Base-by-base conservation (phyloP, 2,113 vertebrate genomes). In the Anarhynchus alexandrinus region DNA sequence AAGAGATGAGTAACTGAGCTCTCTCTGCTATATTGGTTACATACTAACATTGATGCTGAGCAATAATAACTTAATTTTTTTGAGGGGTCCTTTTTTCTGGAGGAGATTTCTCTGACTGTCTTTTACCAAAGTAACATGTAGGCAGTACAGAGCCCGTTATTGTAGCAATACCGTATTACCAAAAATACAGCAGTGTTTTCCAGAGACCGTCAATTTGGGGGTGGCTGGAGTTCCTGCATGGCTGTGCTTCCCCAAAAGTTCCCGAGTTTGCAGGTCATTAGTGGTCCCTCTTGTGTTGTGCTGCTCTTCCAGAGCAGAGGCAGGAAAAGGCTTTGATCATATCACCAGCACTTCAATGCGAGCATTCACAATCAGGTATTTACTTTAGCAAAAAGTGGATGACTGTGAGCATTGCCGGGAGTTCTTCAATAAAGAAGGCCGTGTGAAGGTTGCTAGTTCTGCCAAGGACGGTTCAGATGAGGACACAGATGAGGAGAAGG, bases 401-500 rank as follows among this genome's bases (percentile, higher is more conserved):
- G 98, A 99, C 93, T 99, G 98, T 52, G 99, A 99, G 89, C 98
- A 98, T 55, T 99, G 99, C 97, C 98, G 98, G 30, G 98, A 98
- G 82, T 98, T 99, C 86, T 99, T 99, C 97, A 99, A 92, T 84
- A 99, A 98, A 65, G 98, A 99, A 80, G 99, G 98, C 42, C 97
- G 96, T 5, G 94, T 99, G 93, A 99, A 98, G 96, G 97, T 98
- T 8, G 82, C 97, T 55, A 97, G 96, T 71, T 82, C 97, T 38
- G 94, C 97, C 30, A 98, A 99, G 58, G 98, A 98, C 1, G 98
- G 97, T 40, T 97, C 97, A 6, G 97, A 98, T 1, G 99, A 99
- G 94, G 99, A 99, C 97, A 98, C 98, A 0, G 99, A 99, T 3
- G 99, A 99, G 96, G 99, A 99, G 98, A 99, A 99, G 97, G 99